Evolutionary conservation across 2,113 vertebrate species (phyloP).

Genomic region (Mionectes macconnelli): DNA sequence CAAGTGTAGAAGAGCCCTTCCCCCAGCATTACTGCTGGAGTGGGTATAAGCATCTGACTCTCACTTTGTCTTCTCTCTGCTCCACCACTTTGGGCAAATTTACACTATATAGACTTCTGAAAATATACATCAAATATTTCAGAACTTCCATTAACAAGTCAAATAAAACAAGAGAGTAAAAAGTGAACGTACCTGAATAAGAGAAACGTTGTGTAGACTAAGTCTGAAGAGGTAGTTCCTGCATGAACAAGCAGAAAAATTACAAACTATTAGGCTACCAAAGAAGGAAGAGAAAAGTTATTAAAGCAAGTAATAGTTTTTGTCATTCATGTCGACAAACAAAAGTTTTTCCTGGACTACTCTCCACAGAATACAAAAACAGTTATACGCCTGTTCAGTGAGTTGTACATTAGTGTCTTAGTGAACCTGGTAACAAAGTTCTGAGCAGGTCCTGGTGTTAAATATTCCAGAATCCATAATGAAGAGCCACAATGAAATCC

Average conservation of each 20-base stretch:
- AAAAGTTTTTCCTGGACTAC: neutral
- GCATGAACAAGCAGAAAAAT: slow-evolving; percentile 68
- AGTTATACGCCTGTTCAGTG: neutral
- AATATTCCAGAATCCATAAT: neutral
- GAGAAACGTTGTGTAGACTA: slow-evolving; percentile 90
- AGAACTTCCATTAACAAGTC: neutral
- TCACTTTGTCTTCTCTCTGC: neutral
- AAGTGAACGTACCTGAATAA: slow-evolving; percentile 87
- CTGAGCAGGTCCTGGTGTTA: neutral
- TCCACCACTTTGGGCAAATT: slow-evolving; percentile 15
- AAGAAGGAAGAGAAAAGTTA: neutral
- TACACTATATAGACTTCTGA: neutral
- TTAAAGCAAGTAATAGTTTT: neutral
- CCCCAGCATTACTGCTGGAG: neutral
- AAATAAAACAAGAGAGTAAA: slow-evolving; percentile 14
- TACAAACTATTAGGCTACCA: slow-evolving; percentile 30
- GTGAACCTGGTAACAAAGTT: neutral
- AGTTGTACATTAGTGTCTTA: neutral
- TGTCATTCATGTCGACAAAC: neutral
- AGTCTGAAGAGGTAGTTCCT: slow-evolving; percentile 99
- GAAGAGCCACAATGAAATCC: neutral
- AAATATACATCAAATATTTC: neutral
- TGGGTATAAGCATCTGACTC: neutral
- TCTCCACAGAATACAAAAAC: neutral
- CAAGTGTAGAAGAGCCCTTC: neutral